Percentiles rank a stretch among this genome's conserved stretches.
Conservation (phyloP, 2,888 invertebrate genomes). For the Chironomus tentans region DNA sequence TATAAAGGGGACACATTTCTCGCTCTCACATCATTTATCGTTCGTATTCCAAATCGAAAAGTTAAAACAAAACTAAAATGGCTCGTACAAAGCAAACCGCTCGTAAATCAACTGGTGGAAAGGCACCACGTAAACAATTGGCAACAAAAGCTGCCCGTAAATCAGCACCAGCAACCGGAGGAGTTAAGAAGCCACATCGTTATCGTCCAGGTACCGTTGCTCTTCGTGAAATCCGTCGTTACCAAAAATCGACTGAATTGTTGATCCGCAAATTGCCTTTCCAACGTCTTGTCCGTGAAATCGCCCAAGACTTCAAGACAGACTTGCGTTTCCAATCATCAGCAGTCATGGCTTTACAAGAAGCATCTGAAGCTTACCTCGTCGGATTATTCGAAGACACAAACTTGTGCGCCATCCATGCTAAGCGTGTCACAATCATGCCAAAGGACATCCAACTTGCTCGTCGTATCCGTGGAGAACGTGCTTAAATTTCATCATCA, state of each 20-base stretch:
- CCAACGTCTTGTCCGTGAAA: constrained; percentile 93
- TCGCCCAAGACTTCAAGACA: constrained; percentile 95
- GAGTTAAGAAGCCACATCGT: constrained; percentile 94
- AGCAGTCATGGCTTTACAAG: constrained; percentile 53
- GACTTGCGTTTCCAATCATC: constrained; percentile 93
- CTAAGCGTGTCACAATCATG: constrained; percentile 95
- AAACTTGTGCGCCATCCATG: constrained; percentile 94
- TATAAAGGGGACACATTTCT: neutral
- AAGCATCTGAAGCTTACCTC: constrained; percentile 76
- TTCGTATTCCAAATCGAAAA: neutral
- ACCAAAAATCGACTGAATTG: constrained; percentile 93
- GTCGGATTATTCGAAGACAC: constrained; percentile 97
- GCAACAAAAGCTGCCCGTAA: constrained; percentile 87
- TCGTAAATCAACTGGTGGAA: constrained; percentile 94
- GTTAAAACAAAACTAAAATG: constrained; percentile 47
- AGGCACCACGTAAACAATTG: constrained; percentile 47
- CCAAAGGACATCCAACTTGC: constrained; percentile 62
- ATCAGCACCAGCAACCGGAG: constrained; percentile 89
- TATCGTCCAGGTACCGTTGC: constrained; percentile 96
- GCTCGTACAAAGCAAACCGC: constrained; percentile 97
- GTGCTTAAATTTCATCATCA: constrained; percentile 51
- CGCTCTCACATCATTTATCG: neutral
- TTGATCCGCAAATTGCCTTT: constrained; percentile 91
- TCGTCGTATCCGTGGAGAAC: constrained; percentile 84
- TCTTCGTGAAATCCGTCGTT: constrained; percentile 92